These are phyloP conservation scores for Diaphora mendica DNA, from an alignment of 2,888 invertebrate species.

Conservation along the genomic window DNA sequence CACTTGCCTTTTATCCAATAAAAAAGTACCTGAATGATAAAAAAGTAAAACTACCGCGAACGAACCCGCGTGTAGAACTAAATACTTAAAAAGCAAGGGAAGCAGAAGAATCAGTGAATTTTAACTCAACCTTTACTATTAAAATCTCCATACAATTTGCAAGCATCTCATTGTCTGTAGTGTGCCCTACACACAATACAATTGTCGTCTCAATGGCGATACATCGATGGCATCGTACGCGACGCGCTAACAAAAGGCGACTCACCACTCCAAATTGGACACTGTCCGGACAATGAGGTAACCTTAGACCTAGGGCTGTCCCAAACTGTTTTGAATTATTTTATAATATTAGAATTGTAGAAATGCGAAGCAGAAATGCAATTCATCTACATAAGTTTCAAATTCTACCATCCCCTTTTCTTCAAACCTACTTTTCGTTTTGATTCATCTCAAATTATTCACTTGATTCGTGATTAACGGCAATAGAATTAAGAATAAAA, in stretches of 20 bases:
- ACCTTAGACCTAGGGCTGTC: conserved; percentile 46
- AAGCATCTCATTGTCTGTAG: conserved; percentile 3
- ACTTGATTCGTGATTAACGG: too few relatives aligned
- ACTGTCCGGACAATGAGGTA: conserved; percentile 43
- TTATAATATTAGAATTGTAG: neutral
- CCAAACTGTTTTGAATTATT: neutral
- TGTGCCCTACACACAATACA: conserved; percentile 8
- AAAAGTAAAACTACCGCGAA: too few relatives aligned
- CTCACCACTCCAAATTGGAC: conserved; percentile 51
- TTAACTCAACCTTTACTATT: neutral
- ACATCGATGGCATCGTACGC: conserved; percentile 11
- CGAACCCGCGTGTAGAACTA: neutral
- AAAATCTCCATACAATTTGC: conserved; percentile 9
- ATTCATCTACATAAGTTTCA: neutral
- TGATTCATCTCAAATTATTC: too few relatives aligned
- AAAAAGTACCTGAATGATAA: too few relatives aligned
- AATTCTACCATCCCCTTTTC: too few relatives aligned
- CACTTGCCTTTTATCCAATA: too few relatives aligned
- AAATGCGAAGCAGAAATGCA: neutral
- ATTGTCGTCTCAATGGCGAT: conserved; percentile 12
- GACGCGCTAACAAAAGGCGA: conserved; percentile 43
- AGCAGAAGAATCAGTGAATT: neutral
- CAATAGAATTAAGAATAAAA: too few relatives aligned
- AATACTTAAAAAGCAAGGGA: neutral
- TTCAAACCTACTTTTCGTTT: too few relatives aligned